phyloP scores from a whole-genome alignment of 37 sponge, comb jelly and placozoan species.

The Cliona cf. orientalis region DNA sequence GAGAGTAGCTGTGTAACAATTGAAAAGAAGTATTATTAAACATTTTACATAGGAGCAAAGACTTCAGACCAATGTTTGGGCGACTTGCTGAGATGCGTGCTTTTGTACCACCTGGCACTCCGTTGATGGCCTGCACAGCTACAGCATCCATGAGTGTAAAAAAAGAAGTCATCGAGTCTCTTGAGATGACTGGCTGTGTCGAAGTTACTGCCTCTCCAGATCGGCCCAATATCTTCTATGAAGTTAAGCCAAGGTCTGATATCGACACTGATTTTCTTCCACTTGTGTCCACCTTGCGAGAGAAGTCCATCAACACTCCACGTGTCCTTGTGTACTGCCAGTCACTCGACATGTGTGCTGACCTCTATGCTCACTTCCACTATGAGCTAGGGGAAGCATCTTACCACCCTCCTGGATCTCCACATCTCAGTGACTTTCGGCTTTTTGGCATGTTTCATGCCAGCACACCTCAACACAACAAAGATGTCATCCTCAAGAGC shows the following conservation, averaged over 20 bases:
- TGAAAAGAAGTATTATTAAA: too few relatives aligned
- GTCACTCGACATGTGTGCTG: constrained; percentile 56
- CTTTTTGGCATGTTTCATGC: constrained; percentile 56
- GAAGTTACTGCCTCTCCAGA: constrained; percentile 24
- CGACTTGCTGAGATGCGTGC: constrained; percentile 46
- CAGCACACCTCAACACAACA: constrained; percentile 44
- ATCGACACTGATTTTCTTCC: constrained; percentile 11
- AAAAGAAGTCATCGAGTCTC: constrained; percentile 14
- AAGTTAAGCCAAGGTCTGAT: constrained; percentile 2
- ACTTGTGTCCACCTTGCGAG: background rate
- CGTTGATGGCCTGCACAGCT: constrained; percentile 39
- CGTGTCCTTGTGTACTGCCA: constrained; percentile 52
- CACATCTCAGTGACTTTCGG: constrained; percentile 24
- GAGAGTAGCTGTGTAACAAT: too few relatives aligned
- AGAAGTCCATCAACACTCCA: background rate
- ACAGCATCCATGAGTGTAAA: constrained; percentile 8
- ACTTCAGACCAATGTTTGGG: constrained; percentile 58
- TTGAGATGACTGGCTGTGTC: constrained; percentile 26
- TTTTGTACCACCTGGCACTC: constrained; percentile 35
- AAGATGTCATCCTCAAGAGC: constrained; percentile 39
- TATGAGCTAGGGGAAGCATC: constrained; percentile 7
- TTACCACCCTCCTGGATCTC: constrained; percentile 46
- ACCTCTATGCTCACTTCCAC: constrained; percentile 43
- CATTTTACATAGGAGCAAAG: constrained; percentile 56
- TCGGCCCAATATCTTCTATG: constrained; percentile 44